Evolutionary conservation across 2,888 invertebrate species (phyloP), one percentile per base, ranked within the genome.

Genomic region (Cryptus viduatorius): DNA sequence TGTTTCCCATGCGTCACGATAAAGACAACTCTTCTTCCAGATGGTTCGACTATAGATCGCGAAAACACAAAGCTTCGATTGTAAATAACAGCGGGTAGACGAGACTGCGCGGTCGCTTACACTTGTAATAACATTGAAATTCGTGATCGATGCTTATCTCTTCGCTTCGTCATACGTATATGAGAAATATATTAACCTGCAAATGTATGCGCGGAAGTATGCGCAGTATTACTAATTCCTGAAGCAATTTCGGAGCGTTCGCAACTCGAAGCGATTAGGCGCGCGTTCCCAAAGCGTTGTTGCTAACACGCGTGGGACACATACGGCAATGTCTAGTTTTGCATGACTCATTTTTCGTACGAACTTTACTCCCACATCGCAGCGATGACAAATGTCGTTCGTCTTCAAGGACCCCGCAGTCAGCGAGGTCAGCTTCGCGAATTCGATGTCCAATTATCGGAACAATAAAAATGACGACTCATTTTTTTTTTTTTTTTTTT

Each of bases 61-160:
- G 44, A 37, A 37, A 37, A 37, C 37, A 37, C 37, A 37, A 37
- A 37, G 37, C 37, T 37, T 50, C 68, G 19, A 46, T 65, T 48
- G 71, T 56, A 10, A 56, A 48, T 50, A 68, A 16, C n/a, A 29
- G 10, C 16, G 16, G 12, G 46, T 31, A 59, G 50, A 65, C 69
- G 12, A 46, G 46, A 56, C 71, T 48, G 73, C 24, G n/a, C 14
- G 50, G 31, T 37, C n/a, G 37, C 12, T 3, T 65, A 79, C 83
- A 83, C 79, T 83, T 83, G 83, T 71, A 69, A 71, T 24, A 83
- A 83, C 71, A 79, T 71, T 65, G 14, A 19, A 37, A 14, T 56
- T 24, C 10, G 29, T 67, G 56, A 65, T 71, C 59, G 37, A 71
- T 56, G 24, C 24, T 48, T 50, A 19, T 59, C 16, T 42, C 59